Evolutionary conservation across 64 coral and sea anemone genomes (phyloP).

Genomic region (Platygyra sinensis): DNA sequence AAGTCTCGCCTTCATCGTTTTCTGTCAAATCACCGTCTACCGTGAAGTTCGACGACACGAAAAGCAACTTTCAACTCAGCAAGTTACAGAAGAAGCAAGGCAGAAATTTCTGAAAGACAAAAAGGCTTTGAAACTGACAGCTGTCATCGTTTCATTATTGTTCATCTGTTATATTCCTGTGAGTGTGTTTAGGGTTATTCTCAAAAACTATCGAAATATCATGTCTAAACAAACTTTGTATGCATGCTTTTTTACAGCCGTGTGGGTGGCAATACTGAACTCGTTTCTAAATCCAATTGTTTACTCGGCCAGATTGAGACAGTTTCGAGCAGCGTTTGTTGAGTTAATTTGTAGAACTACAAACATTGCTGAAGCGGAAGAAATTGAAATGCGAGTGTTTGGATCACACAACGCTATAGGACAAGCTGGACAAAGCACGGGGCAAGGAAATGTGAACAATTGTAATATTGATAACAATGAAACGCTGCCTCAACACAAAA

Average conservation of each 20-base stretch:
- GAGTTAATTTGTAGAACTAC: neutral
- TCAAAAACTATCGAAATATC: neutral
- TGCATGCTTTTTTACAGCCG: neutral
- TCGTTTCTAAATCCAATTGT: slow-evolving; percentile 16
- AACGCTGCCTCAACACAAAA: neutral
- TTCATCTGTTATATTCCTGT: neutral
- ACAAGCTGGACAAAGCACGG: neutral
- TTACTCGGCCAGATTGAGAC: slow-evolving; percentile 9
- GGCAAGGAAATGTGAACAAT: neutral
- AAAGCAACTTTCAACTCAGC: neutral
- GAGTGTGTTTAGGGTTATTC: neutral
- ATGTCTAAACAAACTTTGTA: neutral
- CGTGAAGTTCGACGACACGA: neutral
- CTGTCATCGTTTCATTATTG: neutral
- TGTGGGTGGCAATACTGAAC: neutral
- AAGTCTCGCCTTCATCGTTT: neutral
- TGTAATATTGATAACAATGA: neutral
- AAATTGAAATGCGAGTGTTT: neutral
- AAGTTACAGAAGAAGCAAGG: neutral
- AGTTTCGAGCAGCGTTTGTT: slow-evolving; percentile 8
- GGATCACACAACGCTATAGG: neutral
- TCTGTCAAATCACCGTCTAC: neutral
- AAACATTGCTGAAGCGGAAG: neutral
- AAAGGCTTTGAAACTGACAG: neutral
- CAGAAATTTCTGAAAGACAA: neutral